phyloP scores from a whole-genome alignment of 1,140 invertebrate species.

The Agrypnia vestita region DNA sequence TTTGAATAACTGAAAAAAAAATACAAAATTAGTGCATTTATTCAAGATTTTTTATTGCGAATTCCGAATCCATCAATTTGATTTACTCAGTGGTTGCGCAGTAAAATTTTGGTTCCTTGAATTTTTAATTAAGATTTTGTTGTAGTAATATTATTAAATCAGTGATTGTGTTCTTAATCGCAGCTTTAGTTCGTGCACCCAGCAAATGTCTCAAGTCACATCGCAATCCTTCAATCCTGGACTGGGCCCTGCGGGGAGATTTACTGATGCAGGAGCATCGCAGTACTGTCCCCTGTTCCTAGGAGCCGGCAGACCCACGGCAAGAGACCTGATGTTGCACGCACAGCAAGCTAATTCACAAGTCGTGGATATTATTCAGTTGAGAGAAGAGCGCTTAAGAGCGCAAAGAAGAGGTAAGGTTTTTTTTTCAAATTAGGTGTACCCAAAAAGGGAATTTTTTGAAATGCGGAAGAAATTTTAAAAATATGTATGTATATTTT shows the following conservation, averaged over 20 bases:
- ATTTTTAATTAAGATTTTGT: no score
- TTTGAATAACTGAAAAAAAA: no score
- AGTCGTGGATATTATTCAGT: conserved; percentile 62
- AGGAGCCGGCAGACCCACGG: conserved; percentile 56
- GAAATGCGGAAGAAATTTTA: no score
- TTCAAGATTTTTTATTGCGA: no score
- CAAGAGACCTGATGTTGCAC: conserved; percentile 63
- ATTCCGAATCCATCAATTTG: no score
- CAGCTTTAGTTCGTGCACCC: conserved; percentile 19
- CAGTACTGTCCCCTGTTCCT: conserved; percentile 51
- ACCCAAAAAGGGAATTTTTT: no score
- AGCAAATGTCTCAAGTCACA: not conserved
- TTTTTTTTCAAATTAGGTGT: no score
- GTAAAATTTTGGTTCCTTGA: no score
- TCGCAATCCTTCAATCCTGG: not conserved
- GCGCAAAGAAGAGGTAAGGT: conserved; percentile 50
- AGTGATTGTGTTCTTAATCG: not conserved
- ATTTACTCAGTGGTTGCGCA: no score
- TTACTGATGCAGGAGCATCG: not conserved
- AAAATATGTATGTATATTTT: no score
- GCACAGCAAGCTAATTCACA: conserved; percentile 63
- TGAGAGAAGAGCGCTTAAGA: conserved; percentile 59
- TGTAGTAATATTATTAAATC: no score
- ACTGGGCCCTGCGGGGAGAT: not conserved
- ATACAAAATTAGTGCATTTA: no score